Percentiles rank a stretch among this genome's conserved stretches.
These are phyloP conservation scores for Aphidoletes aphidimyza DNA, from an alignment of 2,888 invertebrate genomes.

Conservation along the genomic window DNA sequence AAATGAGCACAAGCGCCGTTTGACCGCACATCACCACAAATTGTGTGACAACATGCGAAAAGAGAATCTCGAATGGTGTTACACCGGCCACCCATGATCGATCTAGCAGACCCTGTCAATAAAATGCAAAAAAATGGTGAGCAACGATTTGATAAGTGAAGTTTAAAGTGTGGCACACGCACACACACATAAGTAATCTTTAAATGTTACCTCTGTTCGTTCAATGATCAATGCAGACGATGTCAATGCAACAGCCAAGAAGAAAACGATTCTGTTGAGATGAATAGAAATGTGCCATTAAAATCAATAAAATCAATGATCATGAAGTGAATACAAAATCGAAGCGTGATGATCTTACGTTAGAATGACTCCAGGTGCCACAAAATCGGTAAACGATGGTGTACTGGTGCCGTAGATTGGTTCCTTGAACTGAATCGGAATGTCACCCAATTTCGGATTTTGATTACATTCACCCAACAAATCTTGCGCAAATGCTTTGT, in stretches of 20 bases:
- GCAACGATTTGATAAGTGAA: not conserved
- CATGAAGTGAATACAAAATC: not conserved
- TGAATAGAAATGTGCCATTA: constrained; percentile 56
- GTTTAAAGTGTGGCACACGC: not conserved
- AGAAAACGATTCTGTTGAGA: constrained; percentile 87
- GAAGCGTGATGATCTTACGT: constrained; percentile 73
- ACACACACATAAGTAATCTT: no score
- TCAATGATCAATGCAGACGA: constrained; percentile 92
- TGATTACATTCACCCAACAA: constrained; percentile 78
- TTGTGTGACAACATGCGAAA: constrained; percentile 93
- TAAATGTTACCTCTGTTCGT: constrained; percentile 77
- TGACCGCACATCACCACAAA: constrained; percentile 96
- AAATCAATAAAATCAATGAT: constrained; percentile 47
- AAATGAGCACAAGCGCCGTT: constrained; percentile 87
- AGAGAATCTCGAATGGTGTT: constrained; percentile 88
- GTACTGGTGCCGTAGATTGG: constrained; percentile 89
- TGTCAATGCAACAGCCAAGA: constrained; percentile 93
- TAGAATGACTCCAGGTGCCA: constrained; percentile 93
- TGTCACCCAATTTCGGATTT: constrained; percentile 87
- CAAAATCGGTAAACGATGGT: constrained; percentile 95
- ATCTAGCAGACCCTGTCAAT: constrained; percentile 80
- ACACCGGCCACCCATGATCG: constrained; percentile 95
- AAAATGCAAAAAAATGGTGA: constrained; percentile 37
- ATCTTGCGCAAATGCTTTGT: constrained; percentile 84
- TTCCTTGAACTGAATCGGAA: constrained; percentile 87